These are phyloP conservation scores for Cephus runcator DNA, from an alignment of 2,888 invertebrate species.

Conservation along the genomic window DNA sequence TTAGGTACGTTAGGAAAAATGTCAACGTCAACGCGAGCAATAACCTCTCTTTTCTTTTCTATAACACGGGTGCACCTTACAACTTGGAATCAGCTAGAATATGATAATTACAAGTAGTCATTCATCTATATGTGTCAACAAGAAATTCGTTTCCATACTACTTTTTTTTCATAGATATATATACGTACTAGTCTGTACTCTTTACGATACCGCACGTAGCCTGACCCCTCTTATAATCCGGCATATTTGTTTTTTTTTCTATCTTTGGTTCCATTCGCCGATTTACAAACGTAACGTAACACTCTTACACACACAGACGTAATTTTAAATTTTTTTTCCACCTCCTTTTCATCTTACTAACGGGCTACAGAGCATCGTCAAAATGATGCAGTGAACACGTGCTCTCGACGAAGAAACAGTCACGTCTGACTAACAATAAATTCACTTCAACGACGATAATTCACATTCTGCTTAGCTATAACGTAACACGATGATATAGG, in stretches of 20 bases:
- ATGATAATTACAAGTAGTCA: constrained; percentile 34
- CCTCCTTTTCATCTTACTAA: background rate
- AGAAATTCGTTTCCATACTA: constrained; percentile 41
- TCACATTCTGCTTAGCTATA: constrained; percentile 37
- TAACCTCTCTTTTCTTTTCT: constrained; percentile 20
- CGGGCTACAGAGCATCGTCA: background rate
- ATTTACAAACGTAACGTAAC: too few relatives aligned
- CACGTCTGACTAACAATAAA: constrained; percentile 54
- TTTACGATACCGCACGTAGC: too few relatives aligned
- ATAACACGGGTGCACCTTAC: constrained; percentile 39
- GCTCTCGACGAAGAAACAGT: constrained; percentile 31
- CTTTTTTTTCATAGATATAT: too few relatives aligned
- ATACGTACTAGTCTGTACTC: too few relatives aligned
- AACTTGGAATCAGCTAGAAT: constrained; percentile 35
- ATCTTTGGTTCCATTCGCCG: too few relatives aligned
- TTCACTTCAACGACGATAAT: constrained; percentile 51
- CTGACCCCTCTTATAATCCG: too few relatives aligned
- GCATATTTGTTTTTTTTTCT: too few relatives aligned
- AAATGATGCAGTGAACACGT: constrained; percentile 19
- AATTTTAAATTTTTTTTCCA: constrained; percentile 8
- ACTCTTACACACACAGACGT: too few relatives aligned
- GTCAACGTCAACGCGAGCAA: constrained; percentile 5
- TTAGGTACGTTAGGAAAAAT: constrained; percentile 6
- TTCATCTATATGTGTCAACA: constrained; percentile 43
- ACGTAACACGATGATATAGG: constrained; percentile 64